Conservation (phyloP, 2,797 vertebrate species). For the Pristis pectinata region DNA sequence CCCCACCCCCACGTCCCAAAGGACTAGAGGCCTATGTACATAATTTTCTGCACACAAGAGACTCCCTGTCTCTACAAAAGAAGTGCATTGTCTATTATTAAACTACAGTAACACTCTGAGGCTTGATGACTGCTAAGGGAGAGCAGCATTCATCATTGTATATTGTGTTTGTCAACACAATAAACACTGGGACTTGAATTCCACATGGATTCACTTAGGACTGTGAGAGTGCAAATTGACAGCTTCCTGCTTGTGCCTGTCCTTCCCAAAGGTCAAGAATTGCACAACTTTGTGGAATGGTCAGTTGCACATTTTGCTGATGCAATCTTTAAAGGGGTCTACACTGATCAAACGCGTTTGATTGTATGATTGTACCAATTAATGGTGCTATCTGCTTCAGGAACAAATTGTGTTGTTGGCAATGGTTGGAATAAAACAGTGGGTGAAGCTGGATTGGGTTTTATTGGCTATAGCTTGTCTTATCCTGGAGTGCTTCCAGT, state of each 20-base stretch:
- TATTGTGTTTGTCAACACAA: slow-evolving; percentile 33
- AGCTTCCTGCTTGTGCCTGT: background rate
- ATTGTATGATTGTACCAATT: background rate
- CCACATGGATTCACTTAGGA: slow-evolving; percentile 25
- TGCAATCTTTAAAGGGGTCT: background rate
- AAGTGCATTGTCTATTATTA: slow-evolving; percentile 34
- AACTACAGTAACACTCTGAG: slow-evolving; percentile 29
- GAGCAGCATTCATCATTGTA: slow-evolving; percentile 34
- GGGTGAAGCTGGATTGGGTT: background rate
- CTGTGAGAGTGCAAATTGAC: background rate
- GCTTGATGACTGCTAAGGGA: background rate
- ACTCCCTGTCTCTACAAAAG: slow-evolving; percentile 28
- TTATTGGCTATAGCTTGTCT: background rate
- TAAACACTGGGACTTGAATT: slow-evolving; percentile 30
- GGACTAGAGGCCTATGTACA: slow-evolving; percentile 6
- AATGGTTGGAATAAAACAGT: background rate
- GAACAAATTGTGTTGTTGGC: background rate
- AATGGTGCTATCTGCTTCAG: background rate
- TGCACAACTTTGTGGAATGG: background rate
- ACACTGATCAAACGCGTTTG: background rate
- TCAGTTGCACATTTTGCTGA: background rate
- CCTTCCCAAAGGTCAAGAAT: background rate
- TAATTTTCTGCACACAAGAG: slow-evolving; percentile 24
- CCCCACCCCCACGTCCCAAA: background rate
- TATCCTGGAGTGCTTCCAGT: background rate